A percentile compares a stretch with the other conserved stretches of the same genome.
Evolutionary conservation across 2,113 vertebrate genomes (phyloP).

Genomic region (Potamarius usumacintae): DNA sequence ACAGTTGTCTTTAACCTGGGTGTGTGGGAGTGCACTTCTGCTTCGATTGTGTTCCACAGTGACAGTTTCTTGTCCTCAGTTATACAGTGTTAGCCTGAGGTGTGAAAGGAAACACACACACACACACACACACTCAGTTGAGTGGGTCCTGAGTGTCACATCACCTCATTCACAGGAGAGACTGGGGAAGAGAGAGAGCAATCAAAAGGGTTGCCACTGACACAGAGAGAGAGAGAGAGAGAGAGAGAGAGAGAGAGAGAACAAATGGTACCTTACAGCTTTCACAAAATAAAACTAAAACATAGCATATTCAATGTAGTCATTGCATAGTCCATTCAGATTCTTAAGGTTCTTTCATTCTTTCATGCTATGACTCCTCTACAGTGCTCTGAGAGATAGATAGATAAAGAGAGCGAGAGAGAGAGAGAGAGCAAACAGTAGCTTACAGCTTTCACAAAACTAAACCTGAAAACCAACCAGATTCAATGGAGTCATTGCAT

Average conservation of each 20-base stretch:
- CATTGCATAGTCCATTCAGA: background rate
- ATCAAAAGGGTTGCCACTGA: background rate
- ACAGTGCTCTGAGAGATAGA: too few species aligned
- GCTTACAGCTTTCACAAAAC: background rate
- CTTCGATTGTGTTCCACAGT: conserved; percentile 31
- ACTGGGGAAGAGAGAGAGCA: conserved; percentile 48
- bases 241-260: background rate
- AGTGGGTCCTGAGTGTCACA: conserved; percentile 43
- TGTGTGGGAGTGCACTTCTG: background rate
- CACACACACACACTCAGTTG: conserved; percentile 27
- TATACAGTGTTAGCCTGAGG: conserved; percentile 4
- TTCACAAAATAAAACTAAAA: background rate
- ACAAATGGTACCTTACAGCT: background rate
- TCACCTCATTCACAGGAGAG: conserved; percentile 50
- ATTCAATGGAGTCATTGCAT: background rate
- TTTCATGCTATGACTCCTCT: background rate
- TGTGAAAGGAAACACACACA: conserved; percentile 17
- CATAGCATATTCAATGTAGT: background rate
- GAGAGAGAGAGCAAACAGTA: background rate
- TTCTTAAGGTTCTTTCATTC: background rate
- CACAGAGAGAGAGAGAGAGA: background rate
- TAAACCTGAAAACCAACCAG: background rate
- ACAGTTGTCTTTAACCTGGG: conserved; percentile 14
- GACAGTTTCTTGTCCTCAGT: conserved; percentile 27
- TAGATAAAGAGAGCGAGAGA: too few species aligned